phyloP scores from a whole-genome alignment of 1,140 invertebrate species.

The Drosophila santomea region DNA sequence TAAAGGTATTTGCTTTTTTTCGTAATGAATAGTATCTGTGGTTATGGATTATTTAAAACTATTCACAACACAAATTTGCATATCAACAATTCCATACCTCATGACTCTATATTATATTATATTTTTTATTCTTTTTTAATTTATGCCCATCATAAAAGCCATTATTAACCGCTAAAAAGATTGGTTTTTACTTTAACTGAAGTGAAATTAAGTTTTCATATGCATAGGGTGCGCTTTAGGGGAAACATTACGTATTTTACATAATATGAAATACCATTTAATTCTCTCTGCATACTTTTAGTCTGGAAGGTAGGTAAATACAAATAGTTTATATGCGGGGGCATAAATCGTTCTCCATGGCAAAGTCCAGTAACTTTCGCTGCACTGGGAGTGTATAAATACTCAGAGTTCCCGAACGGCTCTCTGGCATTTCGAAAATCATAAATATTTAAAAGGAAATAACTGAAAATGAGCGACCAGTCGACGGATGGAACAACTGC shows the following conservation, averaged over 20 bases:
- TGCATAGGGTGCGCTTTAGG: background rate
- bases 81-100: background rate
- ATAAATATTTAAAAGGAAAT: slow-evolving; percentile 78
- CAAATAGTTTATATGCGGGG: too few relatives aligned
- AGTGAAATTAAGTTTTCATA: background rate
- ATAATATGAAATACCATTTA: background rate
- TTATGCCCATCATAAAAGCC: slow-evolving; percentile 4
- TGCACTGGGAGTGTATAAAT: slow-evolving; percentile 37
- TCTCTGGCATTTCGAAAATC: slow-evolving; percentile 72
- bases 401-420: slow-evolving; percentile 35
- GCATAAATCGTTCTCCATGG: background rate
- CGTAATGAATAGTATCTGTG: background rate
- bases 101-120: background rate
- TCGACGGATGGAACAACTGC: slow-evolving; percentile 34
- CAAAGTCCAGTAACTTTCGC: slow-evolving; percentile 6
- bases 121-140: background rate
- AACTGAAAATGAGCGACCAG: slow-evolving; percentile 61
- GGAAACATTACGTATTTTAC: background rate
- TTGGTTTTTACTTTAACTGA: background rate
- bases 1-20: background rate
- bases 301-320: background rate
- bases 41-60: background rate
- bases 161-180: background rate
- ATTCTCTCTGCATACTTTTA: background rate
- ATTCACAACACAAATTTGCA: slow-evolving; percentile 9